These are phyloP conservation scores for Oedothorax gibbosus DNA, from an alignment of 1,140 invertebrate species.

Conservation along the genomic window DNA sequence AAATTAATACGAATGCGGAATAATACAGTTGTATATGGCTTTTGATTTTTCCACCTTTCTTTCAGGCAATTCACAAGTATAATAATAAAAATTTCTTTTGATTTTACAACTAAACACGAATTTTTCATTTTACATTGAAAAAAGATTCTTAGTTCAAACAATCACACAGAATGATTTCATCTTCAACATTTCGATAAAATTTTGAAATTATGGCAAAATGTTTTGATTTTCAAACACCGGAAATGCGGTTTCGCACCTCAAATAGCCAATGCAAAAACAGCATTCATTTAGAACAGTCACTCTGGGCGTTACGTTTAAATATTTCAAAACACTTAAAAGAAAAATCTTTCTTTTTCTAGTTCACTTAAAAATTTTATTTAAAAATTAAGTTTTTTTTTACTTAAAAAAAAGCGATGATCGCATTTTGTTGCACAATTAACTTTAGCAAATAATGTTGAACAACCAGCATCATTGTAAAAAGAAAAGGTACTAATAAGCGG, in stretches of 20 bases:
- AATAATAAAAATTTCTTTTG: constrained; percentile 7
- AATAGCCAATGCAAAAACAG: not conserved
- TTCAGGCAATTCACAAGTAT: too few species aligned
- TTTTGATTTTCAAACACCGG: constrained; percentile 54
- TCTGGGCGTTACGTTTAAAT: too few species aligned
- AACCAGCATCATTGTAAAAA: constrained; percentile 9
- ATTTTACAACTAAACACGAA: not conserved
- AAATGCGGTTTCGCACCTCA: constrained; percentile 9
- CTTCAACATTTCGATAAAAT: constrained; percentile 46
- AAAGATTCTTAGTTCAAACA: too few species aligned
- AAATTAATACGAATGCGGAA: not conserved
- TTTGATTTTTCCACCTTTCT: too few species aligned
- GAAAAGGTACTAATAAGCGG: constrained; percentile 18
- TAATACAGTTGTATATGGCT: too few species aligned
- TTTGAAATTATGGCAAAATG: constrained; percentile 16
- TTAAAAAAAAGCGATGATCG: not conserved
- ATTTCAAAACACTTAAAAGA: too few species aligned
- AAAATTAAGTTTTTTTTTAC: constrained; percentile 3
- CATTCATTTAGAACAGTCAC: not conserved
- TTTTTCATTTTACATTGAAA: too few species aligned
- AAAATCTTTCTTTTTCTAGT: not conserved
- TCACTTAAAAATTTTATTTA: not conserved
- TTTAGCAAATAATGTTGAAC: not conserved
- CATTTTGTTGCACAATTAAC: constrained; percentile 57
- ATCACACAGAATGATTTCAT: constrained; percentile 8